Base-by-base conservation (phyloP, 2,113 vertebrate species). In the Jaculus jaculus region DNA sequence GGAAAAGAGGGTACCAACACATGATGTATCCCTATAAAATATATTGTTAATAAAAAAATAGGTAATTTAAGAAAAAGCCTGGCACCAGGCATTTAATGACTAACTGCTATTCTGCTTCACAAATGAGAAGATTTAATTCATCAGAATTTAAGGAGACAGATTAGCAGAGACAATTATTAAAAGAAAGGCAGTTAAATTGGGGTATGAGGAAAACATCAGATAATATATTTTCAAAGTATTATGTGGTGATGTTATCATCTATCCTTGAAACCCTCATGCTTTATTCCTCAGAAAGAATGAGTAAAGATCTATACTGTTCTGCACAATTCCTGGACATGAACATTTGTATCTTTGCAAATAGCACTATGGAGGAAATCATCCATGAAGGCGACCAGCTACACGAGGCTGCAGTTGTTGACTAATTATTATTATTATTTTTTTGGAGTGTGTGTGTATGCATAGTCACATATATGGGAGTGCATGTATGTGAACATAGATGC, bases 281-380 rank as follows among this genome's bases (percentile, higher is more conserved):
- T 92, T 72, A 73, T 82, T 88, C 51, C 90, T 42, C 80, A 90
- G 51, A 73, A 87, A 91, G 51, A 71, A n/a, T 89, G 54, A 30
- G 2, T 69, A 66, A 79, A 69, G 42, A 61, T 39, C 11, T 71
- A 1, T 37, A 32, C 32, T 89, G 23, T 74, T 93, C 18, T 47
- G 90, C 42, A 84, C 73, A 65, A 92, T 69, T 89, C 85, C 47
- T 82, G 74, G 42, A 79, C 66, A 16, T 51, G 34, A 77, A 51
- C 51, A 75, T 89, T 75, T 63, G 34, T 71, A 58, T 75, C 47
- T 90, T 66, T 79, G 79, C 92, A 77, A 72, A 32, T 5, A 74
- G 13, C 12, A 20, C 8, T 42, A 1, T 80, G 21, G 61, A 87
- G 39, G 68, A 54, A 47, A 73, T 23, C 28, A 24, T 42, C 6